phyloP scores from a whole-genome alignment of 2,888 invertebrate genomes.

The Cinara cedri region DNA sequence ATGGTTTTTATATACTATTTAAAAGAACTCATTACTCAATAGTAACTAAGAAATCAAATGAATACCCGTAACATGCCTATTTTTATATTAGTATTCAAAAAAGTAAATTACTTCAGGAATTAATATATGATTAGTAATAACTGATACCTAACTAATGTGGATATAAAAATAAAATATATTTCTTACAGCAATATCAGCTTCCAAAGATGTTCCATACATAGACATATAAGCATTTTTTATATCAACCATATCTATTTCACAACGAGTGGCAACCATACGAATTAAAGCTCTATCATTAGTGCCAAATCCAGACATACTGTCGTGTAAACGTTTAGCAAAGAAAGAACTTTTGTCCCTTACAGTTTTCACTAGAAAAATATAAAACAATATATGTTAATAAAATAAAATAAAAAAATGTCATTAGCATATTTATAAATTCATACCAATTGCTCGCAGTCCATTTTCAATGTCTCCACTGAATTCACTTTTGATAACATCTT shows the following conservation, averaged over 20 bases:
- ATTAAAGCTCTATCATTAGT: constrained; percentile 87
- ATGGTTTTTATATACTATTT: too few species aligned
- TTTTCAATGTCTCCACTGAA: constrained; percentile 84
- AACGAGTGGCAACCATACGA: constrained; percentile 81
- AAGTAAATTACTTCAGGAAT: too few species aligned
- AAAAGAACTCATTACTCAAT: too few species aligned
- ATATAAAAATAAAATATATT: constrained; percentile 15
- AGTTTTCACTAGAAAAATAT: constrained; percentile 70
- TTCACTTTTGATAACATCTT: constrained; percentile 79
- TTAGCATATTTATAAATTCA: constrained; percentile 50
- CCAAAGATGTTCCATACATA: constrained; percentile 77
- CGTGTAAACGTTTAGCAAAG: constrained; percentile 85
- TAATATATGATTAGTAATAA: too few species aligned
- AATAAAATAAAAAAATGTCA: not conserved
- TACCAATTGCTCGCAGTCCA: constrained; percentile 78
- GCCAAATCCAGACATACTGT: constrained; percentile 88
- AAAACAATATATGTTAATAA: not conserved
- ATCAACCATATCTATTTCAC: constrained; percentile 84
- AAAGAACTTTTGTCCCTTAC: constrained; percentile 80
- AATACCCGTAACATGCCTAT: too few species aligned
- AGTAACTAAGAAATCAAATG: too few species aligned
- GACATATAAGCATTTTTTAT: constrained; percentile 80
- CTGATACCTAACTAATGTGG: too few species aligned
- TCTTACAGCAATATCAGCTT: constrained; percentile 79
- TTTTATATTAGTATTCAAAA: too few species aligned